Conservation (phyloP, 2,797 vertebrate genomes). For the Coendou prehensilis region DNA sequence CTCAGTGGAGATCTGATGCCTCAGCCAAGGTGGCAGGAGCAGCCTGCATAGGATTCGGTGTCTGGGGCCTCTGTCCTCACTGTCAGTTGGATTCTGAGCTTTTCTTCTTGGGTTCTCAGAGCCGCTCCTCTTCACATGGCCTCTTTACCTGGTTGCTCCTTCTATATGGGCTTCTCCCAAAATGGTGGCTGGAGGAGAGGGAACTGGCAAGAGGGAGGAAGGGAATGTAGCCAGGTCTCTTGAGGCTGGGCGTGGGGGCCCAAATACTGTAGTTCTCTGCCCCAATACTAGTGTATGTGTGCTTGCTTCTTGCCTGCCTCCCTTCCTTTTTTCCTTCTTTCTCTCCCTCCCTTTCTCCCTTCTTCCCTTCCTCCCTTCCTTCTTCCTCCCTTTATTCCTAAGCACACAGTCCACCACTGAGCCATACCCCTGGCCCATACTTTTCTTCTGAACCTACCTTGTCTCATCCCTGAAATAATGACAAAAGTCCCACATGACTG, state of each 20-base stretch:
- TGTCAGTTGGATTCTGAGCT: not conserved
- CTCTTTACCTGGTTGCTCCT: not conserved
- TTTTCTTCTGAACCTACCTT: not conserved
- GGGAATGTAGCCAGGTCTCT: too few relatives aligned
- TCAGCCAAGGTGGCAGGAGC: not conserved
- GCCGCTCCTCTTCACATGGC: not conserved
- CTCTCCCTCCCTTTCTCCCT: accelerated
- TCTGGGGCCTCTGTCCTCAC: not conserved
- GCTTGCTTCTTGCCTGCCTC: not conserved
- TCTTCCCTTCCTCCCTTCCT: too few relatives aligned
- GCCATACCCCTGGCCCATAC: not conserved
- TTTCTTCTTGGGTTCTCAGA: not conserved
- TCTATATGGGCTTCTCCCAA: not conserved
- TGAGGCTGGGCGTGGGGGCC: not conserved
- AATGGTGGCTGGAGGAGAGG: not conserved
- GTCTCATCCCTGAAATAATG: not conserved
- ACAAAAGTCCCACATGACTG: not conserved
- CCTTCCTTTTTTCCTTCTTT: accelerated
- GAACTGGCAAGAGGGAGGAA: not conserved
- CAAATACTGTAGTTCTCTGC: not conserved
- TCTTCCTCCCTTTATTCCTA: not conserved
- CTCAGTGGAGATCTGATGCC: not conserved
- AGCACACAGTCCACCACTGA: not conserved
- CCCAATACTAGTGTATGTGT: not conserved
- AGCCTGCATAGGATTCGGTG: not conserved